Evolutionary conservation across 2,113 vertebrate species (phyloP), one percentile per base, ranked within the genome.

Genomic region (Nothobranchius furzeri): DNA sequence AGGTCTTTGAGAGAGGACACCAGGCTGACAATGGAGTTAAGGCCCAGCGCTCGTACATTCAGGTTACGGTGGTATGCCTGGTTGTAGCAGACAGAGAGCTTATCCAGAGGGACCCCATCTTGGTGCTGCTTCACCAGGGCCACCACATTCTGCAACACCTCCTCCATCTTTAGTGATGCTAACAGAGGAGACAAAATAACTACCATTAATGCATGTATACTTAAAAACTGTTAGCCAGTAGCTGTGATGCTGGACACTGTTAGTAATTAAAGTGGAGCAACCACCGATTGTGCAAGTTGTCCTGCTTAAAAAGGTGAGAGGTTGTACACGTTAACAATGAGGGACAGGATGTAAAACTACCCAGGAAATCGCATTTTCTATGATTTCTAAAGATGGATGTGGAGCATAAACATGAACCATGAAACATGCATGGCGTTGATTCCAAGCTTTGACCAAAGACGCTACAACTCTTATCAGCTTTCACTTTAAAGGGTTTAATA

Each of bases 61-160:
- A 93, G 66, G 53, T 88, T 89, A 0, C 30, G 43, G 57, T 13
- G 64, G 69, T 91, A 92, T 12, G 12, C 68, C 80, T 85, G 57
- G 24, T 0, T 83, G 75, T 87, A 94, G 24, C 43, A 7, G 0
- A 25, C 1, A 3, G 52, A 0, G 6, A 93, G 37, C 42, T 59
- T 81, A 17, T 81, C 84, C 0, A 91, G 35, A 1, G 79, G 89
- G 36, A 92, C 75, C 17, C 91, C 93, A 3, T 9, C 30, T 14
- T 81, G 78, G 48, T 90, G 49, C n/a, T 68, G 6, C 58, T 82
- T 68, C 36, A 91, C 61, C 64, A 92, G 54, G n/a, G 76, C 45
- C 54, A 91, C 59, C 0, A 92, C 36, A 1, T 91, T 60, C 7
- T 50, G 8, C 17, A 35, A 45, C 69, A 60, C 25, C 8, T 45